A percentile compares a stretch with the other conserved stretches of the same genome.
Evolutionary conservation across 2,113 vertebrate genomes (phyloP).

Genomic region (Paedocypris sp.): DNA sequence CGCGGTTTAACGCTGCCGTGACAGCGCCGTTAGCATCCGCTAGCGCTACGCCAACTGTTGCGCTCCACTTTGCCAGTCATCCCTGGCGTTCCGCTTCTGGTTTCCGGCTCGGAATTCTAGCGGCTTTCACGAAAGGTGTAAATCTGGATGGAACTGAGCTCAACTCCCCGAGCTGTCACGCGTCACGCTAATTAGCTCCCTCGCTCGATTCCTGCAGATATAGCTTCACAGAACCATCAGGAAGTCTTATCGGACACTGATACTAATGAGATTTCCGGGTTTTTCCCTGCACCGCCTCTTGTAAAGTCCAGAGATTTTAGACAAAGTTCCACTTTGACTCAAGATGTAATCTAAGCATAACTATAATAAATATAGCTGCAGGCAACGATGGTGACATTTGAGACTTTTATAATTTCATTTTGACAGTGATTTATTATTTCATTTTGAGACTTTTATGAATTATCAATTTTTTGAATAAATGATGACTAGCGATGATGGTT

Average conservation of each 20-base stretch:
- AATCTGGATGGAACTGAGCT: constrained; percentile 26
- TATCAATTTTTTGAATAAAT: too few species aligned
- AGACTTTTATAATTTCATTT: too few species aligned
- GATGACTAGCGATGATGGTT: too few species aligned
- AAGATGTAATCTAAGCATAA: too few species aligned
- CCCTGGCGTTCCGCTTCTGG: too few species aligned
- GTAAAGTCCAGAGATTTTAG: neutral
- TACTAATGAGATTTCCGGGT: constrained; percentile 24
- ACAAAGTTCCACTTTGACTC: too few species aligned
- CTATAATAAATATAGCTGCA: too few species aligned
- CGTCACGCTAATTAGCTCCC: constrained; percentile 23
- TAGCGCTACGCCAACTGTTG: too few species aligned
- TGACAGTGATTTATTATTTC: too few species aligned
- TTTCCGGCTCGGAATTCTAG: constrained; percentile 23
- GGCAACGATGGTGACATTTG: too few species aligned
- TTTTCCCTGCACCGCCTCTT: neutral
- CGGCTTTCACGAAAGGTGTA: constrained; percentile 17
- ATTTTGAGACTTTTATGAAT: too few species aligned
- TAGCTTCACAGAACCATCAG: constrained; percentile 12
- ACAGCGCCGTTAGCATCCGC: constrained; percentile 13
- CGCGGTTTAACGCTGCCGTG: neutral
- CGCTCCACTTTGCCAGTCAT: too few species aligned
- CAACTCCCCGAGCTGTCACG: constrained; percentile 15
- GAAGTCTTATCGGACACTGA: neutral
- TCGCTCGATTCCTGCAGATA: constrained; percentile 1